These are phyloP conservation scores for Drosophila cognata DNA, from an alignment of 2,888 invertebrate species.

Conservation along the genomic window DNA sequence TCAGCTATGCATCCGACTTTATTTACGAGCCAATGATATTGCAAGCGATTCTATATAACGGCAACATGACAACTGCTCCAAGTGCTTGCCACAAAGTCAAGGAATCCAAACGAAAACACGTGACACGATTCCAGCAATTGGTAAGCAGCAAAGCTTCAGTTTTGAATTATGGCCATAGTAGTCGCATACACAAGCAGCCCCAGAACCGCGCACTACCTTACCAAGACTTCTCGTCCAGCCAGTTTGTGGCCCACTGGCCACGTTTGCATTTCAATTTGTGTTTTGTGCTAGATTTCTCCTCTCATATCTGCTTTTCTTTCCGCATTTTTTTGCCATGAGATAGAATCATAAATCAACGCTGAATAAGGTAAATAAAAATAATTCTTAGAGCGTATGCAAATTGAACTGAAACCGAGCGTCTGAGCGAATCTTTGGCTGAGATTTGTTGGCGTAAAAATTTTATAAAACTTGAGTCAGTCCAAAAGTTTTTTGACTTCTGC, in stretches of 20 bases:
- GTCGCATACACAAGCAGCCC: slow-evolving; percentile 56
- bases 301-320: slow-evolving; percentile 3
- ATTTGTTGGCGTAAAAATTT: slow-evolving; percentile 71
- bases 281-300: slow-evolving; percentile 37
- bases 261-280: slow-evolving; percentile 76
- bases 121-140: slow-evolving; percentile 70
- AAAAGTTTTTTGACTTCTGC: slow-evolving; percentile 64
- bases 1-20: slow-evolving; percentile 36
- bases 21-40: slow-evolving; percentile 71
- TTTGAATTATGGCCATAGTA: slow-evolving; percentile 72
- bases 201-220: slow-evolving; percentile 12
- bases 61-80: slow-evolving; percentile 68
- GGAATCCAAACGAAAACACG: slow-evolving; percentile 75
- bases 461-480: slow-evolving; percentile 75
- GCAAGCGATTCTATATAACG: slow-evolving; percentile 63
- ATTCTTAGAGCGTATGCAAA: slow-evolving; percentile 77
- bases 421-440: slow-evolving; percentile 55
- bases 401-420: slow-evolving; percentile 65
- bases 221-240: slow-evolving; percentile 7
- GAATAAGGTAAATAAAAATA: slow-evolving; percentile 81
- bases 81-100: slow-evolving; percentile 50
- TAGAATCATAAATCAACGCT: slow-evolving; percentile 81
- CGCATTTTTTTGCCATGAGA: slow-evolving; percentile 29
- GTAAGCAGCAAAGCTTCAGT: slow-evolving; percentile 72
- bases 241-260: slow-evolving; percentile 48